A percentile compares a stretch with the other conserved stretches of the same genome.
These are phyloP conservation scores for Echinarachnius parma DNA, from an alignment of 53 echinoderm and acorn worm genomes.

Conservation along the genomic window DNA sequence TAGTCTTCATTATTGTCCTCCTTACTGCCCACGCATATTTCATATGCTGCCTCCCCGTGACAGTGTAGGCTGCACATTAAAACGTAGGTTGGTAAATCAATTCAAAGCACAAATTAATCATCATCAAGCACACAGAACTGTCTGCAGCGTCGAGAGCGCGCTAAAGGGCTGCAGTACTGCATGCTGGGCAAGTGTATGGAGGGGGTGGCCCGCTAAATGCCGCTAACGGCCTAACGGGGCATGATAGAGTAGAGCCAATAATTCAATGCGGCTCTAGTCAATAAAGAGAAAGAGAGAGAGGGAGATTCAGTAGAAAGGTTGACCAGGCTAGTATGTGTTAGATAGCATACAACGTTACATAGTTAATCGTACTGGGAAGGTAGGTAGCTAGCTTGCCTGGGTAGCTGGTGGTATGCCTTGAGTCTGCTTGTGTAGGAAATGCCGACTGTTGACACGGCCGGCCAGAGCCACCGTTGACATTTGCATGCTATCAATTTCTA, in stretches of 20 bases:
- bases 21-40: too few relatives aligned
- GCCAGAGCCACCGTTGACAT: slow-evolving; percentile 37
- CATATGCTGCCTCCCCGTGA: too few relatives aligned
- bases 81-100: slow-evolving; percentile 18
- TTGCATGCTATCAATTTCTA: slow-evolving; percentile 53
- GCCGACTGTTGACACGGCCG: slow-evolving; percentile 43
- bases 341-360: too few relatives aligned
- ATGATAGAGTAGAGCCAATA: slow-evolving; percentile 24
- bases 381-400: not conserved
- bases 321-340: too few relatives aligned
- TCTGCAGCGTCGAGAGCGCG: slow-evolving; percentile 1
- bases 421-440: slow-evolving; percentile 22
- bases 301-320: too few relatives aligned
- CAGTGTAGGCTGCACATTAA: slow-evolving; percentile 23
- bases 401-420: not conserved
- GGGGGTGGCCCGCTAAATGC: slow-evolving; percentile 25
- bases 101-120: slow-evolving; percentile 31
- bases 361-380: too few relatives aligned
- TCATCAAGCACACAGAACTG: slow-evolving; percentile 17
- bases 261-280: too few relatives aligned
- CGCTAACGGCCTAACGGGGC: slow-evolving; percentile 25
- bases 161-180: not conserved
- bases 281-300: too few relatives aligned
- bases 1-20: too few relatives aligned
- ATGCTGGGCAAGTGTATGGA: slow-evolving; percentile 3